These are phyloP conservation scores for Tetropium fuscum DNA, from an alignment of 2,888 invertebrate species.

Conservation along the genomic window DNA sequence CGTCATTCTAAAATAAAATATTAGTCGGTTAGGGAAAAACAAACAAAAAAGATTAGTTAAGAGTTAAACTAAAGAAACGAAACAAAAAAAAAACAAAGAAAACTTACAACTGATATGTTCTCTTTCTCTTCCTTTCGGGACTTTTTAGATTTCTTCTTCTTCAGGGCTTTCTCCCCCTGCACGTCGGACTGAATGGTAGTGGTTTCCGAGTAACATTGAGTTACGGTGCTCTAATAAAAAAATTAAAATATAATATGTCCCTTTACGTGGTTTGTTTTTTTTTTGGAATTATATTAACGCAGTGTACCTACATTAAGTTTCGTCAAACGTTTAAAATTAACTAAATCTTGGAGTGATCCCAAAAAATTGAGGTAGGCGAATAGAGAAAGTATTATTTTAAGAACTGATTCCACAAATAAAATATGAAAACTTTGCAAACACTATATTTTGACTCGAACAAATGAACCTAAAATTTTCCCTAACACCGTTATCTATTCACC, in stretches of 20 bases:
- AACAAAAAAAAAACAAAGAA: conserved; percentile 28
- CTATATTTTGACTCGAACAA: too few species aligned
- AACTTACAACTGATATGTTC: conserved; percentile 77
- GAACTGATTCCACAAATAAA: not conserved
- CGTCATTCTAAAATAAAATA: conserved; percentile 61
- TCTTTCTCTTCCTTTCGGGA: conserved; percentile 75
- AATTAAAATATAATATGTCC: too few species aligned
- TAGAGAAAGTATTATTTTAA: too few species aligned
- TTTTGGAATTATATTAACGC: too few species aligned
- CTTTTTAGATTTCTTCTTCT: conserved; percentile 74
- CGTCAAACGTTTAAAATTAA: too few species aligned
- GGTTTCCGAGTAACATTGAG: conserved; percentile 61
- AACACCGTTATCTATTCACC: too few species aligned
- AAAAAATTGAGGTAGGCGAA: too few species aligned
- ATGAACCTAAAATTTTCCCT: too few species aligned
- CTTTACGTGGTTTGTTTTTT: too few species aligned
- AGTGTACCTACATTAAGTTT: too few species aligned
- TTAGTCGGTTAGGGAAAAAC: conserved; percentile 54
- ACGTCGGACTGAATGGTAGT: conserved; percentile 56
- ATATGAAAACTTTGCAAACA: not conserved
- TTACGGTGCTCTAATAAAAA: conserved; percentile 62
- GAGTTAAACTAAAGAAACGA: conserved; percentile 12
- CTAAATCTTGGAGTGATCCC: too few species aligned
- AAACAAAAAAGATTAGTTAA: conserved; percentile 40
- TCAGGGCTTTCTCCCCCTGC: conserved; percentile 57